Evolutionary conservation across 2,113 vertebrate genomes (phyloP).

Genomic region (Cinclus mexicanus): DNA sequence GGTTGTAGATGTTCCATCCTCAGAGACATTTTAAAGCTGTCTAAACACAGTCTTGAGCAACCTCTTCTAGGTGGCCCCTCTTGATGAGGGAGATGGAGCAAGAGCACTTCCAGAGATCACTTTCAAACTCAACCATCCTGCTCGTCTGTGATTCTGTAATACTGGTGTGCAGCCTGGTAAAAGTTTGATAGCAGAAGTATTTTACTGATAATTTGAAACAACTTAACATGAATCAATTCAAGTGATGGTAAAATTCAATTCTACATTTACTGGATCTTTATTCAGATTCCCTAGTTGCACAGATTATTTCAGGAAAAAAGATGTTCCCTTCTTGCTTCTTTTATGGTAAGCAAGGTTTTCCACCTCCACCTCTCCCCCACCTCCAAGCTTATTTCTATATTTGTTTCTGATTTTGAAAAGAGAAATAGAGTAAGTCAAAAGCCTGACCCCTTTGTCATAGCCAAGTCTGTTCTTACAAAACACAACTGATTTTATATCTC

Average conservation of each 20-base stretch:
- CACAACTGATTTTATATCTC: background rate
- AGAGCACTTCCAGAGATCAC: background rate
- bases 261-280: background rate
- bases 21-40: background rate
- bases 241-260: background rate
- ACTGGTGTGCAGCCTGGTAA: background rate
- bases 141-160: background rate
- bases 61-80: background rate
- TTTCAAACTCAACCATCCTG: background rate
- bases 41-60: background rate
- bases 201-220: background rate
- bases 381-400: background rate
- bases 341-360: background rate
- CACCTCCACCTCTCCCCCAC: rapidly evolving
- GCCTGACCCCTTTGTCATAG: background rate
- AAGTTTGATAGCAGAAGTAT: background rate
- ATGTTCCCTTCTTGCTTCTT: background rate
- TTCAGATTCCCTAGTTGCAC: background rate
- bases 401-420: background rate
- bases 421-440: background rate
- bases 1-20: background rate
- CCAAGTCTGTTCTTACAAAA: background rate
- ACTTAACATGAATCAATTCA: background rate
- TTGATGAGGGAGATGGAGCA: background rate
- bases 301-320: background rate